These are phyloP conservation scores for Drosophila flavopinicola DNA, from an alignment of 2,888 invertebrate species.

Conservation along the genomic window DNA sequence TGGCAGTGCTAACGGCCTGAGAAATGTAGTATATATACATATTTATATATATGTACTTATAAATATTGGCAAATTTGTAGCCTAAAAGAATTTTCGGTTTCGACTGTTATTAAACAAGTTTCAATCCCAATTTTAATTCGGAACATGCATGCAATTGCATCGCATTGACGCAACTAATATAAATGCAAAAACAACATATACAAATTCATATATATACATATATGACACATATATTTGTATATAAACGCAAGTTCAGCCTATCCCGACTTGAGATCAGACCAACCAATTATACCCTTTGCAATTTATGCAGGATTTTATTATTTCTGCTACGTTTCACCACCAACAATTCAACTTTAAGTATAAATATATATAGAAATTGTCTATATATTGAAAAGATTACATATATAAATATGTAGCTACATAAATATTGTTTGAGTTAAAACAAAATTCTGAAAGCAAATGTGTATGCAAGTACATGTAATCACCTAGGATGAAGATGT, in stretches of 20 bases:
- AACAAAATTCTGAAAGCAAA: conserved; percentile 32
- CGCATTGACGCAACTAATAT: conserved; percentile 12
- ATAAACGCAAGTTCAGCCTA: conserved; percentile 8
- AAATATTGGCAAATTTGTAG: conserved; percentile 23
- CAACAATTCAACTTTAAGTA: conserved; percentile 39
- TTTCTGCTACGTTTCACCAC: conserved; percentile 43
- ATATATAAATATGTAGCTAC: conserved; percentile 36
- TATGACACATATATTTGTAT: conserved; percentile 10
- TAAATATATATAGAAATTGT: conserved; percentile 23
- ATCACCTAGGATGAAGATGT: conserved; percentile 43
- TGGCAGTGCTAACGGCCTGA: conserved; percentile 28
- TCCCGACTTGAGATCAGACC: conserved; percentile 27
- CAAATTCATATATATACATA: conserved; percentile 20
- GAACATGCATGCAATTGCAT: conserved; percentile 16
- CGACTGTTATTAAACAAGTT: conserved; percentile 67
- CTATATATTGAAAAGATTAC: conserved; percentile 31
- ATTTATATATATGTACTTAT: conserved; percentile 14
- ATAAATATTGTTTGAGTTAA: conserved; percentile 49
- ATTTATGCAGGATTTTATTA: conserved; percentile 18
- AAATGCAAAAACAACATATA: conserved; percentile 16
- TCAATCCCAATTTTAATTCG: conserved; percentile 15
- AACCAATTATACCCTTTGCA: conserved; percentile 22
- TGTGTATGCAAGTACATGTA: conserved; percentile 37
- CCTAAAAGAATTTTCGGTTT: conserved; percentile 60
- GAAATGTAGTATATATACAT: conserved; percentile 20